Conservation (phyloP, 2,888 invertebrate species). For the Melanostoma mellinum region DNA sequence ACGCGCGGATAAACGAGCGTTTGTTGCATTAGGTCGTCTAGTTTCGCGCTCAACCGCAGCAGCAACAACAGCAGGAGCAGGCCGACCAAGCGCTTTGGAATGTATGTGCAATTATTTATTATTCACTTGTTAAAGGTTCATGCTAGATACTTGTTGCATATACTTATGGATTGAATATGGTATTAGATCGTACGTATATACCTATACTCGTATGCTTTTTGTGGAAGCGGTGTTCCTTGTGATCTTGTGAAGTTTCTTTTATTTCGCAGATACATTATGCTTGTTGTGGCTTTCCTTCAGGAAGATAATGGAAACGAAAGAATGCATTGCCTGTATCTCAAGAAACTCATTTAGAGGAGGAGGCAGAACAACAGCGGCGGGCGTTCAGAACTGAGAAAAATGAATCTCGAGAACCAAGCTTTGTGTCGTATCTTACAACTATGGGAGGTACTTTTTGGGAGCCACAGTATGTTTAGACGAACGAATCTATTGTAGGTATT, state of each 20-base stretch:
- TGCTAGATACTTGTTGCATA: constrained; percentile 71
- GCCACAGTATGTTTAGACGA: background rate
- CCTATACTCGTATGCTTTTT: constrained; percentile 33
- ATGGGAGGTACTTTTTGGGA: constrained; percentile 11
- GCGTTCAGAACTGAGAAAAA: background rate
- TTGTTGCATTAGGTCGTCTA: constrained; percentile 17
- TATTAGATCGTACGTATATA: constrained; percentile 55
- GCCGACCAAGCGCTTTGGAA: constrained; percentile 53
- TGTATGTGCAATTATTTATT: constrained; percentile 73
- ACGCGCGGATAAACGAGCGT: constrained; percentile 67
- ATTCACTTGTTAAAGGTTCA: constrained; percentile 72
- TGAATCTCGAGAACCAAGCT: constrained; percentile 13
- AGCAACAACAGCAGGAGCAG: constrained; percentile 57
- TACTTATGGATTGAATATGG: constrained; percentile 71
- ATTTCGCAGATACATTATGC: constrained; percentile 45
- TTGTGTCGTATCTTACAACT: constrained; percentile 28
- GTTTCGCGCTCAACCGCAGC: constrained; percentile 16
- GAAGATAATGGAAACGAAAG: constrained; percentile 53
- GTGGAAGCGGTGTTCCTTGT: constrained; percentile 51
- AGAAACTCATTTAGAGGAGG: constrained; percentile 50
- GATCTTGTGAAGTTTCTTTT: constrained; percentile 60
- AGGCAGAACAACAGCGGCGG: constrained; percentile 15
- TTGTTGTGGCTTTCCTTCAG: constrained; percentile 15
- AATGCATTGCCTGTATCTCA: constrained; percentile 45
- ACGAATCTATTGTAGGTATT: background rate